Conservation (phyloP, 2,797 vertebrate species). For the Ammospiza maritima region DNA sequence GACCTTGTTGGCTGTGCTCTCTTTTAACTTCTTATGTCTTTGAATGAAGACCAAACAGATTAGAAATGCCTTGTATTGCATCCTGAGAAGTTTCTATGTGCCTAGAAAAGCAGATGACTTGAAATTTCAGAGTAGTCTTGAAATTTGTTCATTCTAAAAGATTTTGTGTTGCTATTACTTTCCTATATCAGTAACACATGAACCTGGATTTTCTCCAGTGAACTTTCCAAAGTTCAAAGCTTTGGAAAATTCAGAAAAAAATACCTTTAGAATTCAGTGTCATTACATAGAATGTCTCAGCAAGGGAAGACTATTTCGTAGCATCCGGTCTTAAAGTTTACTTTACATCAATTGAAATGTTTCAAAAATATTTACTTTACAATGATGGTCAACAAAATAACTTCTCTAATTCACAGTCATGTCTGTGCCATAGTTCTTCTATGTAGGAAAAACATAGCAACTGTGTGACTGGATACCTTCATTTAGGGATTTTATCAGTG, state of each 20-base stretch:
- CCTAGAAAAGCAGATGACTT: background rate
- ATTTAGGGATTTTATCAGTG: background rate
- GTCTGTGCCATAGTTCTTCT: background rate
- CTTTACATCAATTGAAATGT: background rate
- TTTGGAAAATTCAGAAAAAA: background rate
- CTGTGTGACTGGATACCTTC: background rate
- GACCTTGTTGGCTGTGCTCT: background rate
- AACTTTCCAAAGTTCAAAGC: background rate
- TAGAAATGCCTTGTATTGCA: background rate
- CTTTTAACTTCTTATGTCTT: slow-evolving; percentile 13
- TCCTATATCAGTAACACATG: background rate
- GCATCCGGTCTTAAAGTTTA: background rate
- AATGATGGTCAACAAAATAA: background rate
- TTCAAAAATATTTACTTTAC: background rate
- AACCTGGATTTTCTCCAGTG: background rate
- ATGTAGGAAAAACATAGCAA: background rate
- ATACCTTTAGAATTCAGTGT: background rate
- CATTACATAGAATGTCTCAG: background rate
- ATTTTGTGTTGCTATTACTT: background rate
- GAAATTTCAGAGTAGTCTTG: background rate
- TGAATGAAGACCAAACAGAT: background rate
- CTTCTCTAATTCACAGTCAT: background rate
- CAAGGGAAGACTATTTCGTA: background rate
- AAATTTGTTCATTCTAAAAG: background rate
- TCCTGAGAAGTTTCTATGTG: background rate